Conservation (phyloP, 2,113 vertebrate species). For the Zeus faber region DNA sequence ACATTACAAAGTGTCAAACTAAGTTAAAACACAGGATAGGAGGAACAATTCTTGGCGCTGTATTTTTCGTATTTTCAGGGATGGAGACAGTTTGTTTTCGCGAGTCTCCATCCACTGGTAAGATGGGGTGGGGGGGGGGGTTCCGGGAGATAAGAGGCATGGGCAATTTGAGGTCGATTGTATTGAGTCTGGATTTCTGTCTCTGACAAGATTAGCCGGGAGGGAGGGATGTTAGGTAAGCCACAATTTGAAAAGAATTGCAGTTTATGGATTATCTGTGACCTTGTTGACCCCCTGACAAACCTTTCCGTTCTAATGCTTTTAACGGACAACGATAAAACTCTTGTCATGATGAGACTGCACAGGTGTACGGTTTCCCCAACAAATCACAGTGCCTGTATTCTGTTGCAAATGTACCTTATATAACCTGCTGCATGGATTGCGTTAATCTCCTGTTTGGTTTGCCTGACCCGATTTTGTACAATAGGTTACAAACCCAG, state of each 20-base stretch:
- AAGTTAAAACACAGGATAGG: too few species aligned
- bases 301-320: conserved; percentile 7
- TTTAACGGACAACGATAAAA: background rate
- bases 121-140: too few species aligned
- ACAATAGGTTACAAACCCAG: too few species aligned
- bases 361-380: background rate
- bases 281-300: conserved; percentile 38
- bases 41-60: too few species aligned
- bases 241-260: conserved; percentile 46
- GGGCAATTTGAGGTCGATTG: conserved; percentile 36
- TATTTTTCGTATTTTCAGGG: too few species aligned
- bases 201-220: conserved; percentile 45
- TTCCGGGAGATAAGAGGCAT: conserved; percentile 40
- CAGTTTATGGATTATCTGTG: conserved; percentile 54
- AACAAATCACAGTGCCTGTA: background rate
- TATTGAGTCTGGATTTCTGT: conserved; percentile 48
- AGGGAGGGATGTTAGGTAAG: conserved; percentile 37
- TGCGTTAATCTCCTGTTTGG: background rate
- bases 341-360: conserved; percentile 2
- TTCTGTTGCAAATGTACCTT: background rate
- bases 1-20: too few species aligned
- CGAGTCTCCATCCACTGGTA: too few species aligned
- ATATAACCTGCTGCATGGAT: background rate
- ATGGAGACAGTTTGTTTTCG: conserved; percentile 9
- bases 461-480: background rate